phyloP scores from a whole-genome alignment of 2,888 invertebrate species.

The Pollenia angustigena region DNA sequence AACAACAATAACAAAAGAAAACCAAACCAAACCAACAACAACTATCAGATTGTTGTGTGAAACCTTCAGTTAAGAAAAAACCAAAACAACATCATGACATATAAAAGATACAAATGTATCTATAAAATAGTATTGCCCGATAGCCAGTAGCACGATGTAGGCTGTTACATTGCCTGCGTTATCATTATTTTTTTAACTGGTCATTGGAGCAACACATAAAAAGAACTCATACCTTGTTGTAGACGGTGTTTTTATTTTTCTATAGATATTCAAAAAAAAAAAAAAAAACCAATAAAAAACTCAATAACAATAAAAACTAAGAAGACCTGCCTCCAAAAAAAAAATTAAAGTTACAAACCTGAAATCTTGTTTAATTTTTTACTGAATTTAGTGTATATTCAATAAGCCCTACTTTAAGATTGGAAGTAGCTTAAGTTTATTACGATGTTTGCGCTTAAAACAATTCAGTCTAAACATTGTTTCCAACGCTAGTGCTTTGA shows the following conservation, averaged over 20 bases:
- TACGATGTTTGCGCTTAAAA: neutral
- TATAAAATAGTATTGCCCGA: slow-evolving; percentile 25
- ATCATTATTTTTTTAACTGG: neutral
- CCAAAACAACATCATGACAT: slow-evolving; percentile 19
- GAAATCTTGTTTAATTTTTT: slow-evolving; percentile 27
- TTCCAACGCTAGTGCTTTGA: too few relatives aligned
- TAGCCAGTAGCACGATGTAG: slow-evolving; percentile 49
- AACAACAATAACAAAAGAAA: slow-evolving; percentile 23
- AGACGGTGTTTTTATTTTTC: slow-evolving; percentile 7
- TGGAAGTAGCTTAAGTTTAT: neutral
- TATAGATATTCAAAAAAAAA: neutral
- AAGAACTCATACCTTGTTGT: slow-evolving; percentile 1
- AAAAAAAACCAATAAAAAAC: neutral
- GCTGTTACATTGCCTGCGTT: slow-evolving; percentile 38
- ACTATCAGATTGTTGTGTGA: slow-evolving; percentile 40
- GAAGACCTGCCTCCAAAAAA: slow-evolving; percentile 51
- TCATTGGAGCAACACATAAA: neutral
- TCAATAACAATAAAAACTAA: slow-evolving; percentile 16
- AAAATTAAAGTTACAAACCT: slow-evolving; percentile 41
- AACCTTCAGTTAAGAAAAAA: slow-evolving; percentile 55
- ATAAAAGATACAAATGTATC: neutral
- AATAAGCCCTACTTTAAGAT: neutral
- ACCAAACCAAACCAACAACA: neutral
- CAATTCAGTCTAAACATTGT: neutral
- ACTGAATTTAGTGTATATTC: slow-evolving; percentile 2